Evolutionary conservation across 2,888 invertebrate genomes (phyloP).

Genomic region (Aelia acuminata): DNA sequence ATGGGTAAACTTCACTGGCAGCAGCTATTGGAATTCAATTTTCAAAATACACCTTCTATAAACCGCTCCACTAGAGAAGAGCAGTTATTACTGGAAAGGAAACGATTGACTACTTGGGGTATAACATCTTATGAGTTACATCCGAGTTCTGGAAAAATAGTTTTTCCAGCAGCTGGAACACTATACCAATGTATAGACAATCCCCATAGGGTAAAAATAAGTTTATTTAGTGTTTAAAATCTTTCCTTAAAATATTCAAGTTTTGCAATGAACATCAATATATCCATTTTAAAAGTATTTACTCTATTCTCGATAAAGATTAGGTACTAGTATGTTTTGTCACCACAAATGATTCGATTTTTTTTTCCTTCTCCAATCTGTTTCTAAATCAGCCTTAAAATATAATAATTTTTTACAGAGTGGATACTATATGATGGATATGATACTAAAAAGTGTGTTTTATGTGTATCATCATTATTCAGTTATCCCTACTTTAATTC

Average conservation of each 20-base stretch:
- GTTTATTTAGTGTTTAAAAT: not conserved
- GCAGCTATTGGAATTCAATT: conserved; percentile 84
- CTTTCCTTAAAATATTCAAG: not conserved
- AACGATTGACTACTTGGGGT: conserved; percentile 92
- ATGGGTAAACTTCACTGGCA: conserved; percentile 80
- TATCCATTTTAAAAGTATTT: not conserved
- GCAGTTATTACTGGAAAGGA: conserved; percentile 91
- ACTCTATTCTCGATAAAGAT: not conserved
- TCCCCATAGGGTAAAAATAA: conserved; percentile 75
- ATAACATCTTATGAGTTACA: conserved; percentile 95
- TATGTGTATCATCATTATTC: too few relatives aligned
- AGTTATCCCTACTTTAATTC: too few relatives aligned
- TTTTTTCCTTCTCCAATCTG: not conserved
- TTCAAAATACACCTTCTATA: conserved; percentile 75
- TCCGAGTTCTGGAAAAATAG: conserved; percentile 83
- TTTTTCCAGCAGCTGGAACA: conserved; percentile 91
- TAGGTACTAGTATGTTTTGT: not conserved
- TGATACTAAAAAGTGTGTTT: too few relatives aligned
- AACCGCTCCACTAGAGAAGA: conserved; percentile 79
- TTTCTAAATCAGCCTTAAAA: too few relatives aligned
- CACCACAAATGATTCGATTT: not conserved
- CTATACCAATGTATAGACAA: conserved; percentile 88
- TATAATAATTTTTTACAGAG: too few relatives aligned
- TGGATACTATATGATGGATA: too few relatives aligned
- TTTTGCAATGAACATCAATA: not conserved